A percentile compares a stretch with the other conserved stretches of the same genome.
phyloP scores from a whole-genome alignment of 2,797 vertebrate species.

The Danio albolineatus region DNA sequence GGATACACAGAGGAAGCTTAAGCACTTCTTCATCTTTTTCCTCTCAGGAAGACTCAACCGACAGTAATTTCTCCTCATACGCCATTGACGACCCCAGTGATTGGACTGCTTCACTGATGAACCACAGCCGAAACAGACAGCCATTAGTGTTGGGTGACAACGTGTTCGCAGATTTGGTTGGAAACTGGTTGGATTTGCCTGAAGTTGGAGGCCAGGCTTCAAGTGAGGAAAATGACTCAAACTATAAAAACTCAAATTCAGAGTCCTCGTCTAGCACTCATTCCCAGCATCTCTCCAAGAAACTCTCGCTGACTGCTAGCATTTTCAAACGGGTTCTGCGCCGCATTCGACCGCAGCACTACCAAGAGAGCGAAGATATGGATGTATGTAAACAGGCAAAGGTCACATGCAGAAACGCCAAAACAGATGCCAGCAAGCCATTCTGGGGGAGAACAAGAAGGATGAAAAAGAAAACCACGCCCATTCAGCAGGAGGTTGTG shows the following conservation, averaged over 20 bases:
- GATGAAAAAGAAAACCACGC: slow-evolving; percentile 57
- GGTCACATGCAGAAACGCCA: slow-evolving; percentile 70
- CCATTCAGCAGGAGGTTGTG: slow-evolving; percentile 48
- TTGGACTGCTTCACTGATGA: slow-evolving; percentile 92
- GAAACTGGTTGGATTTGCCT: slow-evolving; percentile 96
- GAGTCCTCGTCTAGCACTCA: slow-evolving; percentile 60
- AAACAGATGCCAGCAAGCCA: slow-evolving; percentile 78
- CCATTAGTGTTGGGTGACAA: slow-evolving; percentile 94
- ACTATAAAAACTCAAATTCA: slow-evolving; percentile 52
- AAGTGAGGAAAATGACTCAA: slow-evolving; percentile 23
- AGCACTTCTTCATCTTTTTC: slow-evolving; percentile 58
- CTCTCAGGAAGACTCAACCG: slow-evolving; percentile 72
- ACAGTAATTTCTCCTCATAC: slow-evolving; percentile 86
- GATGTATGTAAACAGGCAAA: slow-evolving; percentile 77
- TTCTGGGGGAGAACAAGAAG: slow-evolving; percentile 65
- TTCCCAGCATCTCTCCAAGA: slow-evolving; percentile 80
- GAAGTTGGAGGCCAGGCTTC: slow-evolving; percentile 72
- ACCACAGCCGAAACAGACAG: slow-evolving; percentile 90
- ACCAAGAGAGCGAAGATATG: slow-evolving; percentile 66
- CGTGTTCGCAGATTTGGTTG: slow-evolving; percentile 93
- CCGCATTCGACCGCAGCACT: slow-evolving; percentile 79
- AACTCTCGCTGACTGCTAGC: slow-evolving; percentile 82
- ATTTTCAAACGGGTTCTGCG: slow-evolving; percentile 87
- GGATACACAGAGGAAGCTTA: slow-evolving; percentile 51
- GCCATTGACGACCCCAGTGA: slow-evolving; percentile 83